Conservation (phyloP, 2,888 invertebrate genomes). For the Ormyrus nitidulus region DNA sequence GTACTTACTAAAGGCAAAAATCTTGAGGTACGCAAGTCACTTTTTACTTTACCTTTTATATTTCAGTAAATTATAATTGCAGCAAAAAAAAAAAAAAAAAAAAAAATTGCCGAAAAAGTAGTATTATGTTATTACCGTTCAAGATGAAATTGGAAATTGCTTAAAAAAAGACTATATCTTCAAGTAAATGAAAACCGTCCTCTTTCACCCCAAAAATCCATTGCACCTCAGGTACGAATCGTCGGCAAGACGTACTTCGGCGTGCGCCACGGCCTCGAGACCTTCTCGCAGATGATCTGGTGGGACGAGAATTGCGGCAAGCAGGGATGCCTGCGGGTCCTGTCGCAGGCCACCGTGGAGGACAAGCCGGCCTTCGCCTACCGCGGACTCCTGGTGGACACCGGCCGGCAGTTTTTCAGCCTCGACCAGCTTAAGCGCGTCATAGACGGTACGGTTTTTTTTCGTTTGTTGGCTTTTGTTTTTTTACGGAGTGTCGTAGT, state of each 20-base stretch:
- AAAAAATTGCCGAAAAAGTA: too few relatives aligned
- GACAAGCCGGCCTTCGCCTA: constrained; percentile 89
- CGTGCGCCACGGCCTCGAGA: constrained; percentile 86
- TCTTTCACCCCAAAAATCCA: too few relatives aligned
- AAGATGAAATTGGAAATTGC: too few relatives aligned
- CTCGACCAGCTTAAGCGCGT: constrained; percentile 83
- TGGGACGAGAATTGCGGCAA: constrained; percentile 81
- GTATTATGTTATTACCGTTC: too few relatives aligned
- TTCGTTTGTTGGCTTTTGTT: too few relatives aligned
- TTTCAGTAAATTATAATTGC: not conserved
- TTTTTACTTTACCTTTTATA: not conserved
- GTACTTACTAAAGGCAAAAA: constrained; percentile 77
- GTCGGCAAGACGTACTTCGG: constrained; percentile 85
- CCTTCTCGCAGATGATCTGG: constrained; percentile 88
- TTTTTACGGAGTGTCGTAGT: too few relatives aligned
- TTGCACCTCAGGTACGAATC: constrained; percentile 70
- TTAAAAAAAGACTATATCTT: not conserved
- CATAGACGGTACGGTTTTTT: constrained; percentile 79
- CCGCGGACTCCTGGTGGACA: constrained; percentile 93
- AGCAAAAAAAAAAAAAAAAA: not conserved
- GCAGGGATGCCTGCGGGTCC: constrained; percentile 79
- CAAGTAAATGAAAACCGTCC: not conserved
- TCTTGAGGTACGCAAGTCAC: constrained; percentile 75
- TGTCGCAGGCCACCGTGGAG: constrained; percentile 82
- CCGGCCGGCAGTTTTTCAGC: constrained; percentile 92